Evolutionary conservation across 2,888 invertebrate species (phyloP).

Genomic region (Linnaemya tessellans): DNA sequence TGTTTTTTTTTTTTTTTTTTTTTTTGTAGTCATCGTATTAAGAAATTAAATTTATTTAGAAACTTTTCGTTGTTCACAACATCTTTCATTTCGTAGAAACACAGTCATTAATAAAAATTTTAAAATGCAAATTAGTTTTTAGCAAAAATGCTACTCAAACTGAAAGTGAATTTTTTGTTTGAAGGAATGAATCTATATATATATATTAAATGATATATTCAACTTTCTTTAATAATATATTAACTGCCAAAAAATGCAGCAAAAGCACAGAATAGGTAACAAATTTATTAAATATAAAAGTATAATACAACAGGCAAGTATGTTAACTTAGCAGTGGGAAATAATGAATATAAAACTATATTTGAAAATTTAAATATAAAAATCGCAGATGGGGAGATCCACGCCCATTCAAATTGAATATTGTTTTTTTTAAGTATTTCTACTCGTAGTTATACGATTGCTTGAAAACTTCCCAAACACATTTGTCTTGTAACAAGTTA

Average conservation of each 20-base stretch:
- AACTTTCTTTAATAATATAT: conserved; percentile 64
- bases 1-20: no score
- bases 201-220: conserved; percentile 20
- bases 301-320: no score
- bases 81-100: background rate
- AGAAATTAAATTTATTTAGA: background rate
- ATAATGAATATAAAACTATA: no score
- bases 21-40: background rate
- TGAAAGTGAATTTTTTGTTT: conserved; percentile 45
- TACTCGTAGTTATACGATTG: no score
- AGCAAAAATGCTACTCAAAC: conserved; percentile 32
- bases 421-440: no score
- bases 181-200: conserved; percentile 49
- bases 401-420: no score
- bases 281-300: no score
- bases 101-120: background rate
- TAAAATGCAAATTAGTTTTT: conserved; percentile 9
- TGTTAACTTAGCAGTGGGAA: no score
- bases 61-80: background rate
- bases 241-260: conserved; percentile 58
- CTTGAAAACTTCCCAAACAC: no score
- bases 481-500: no score
- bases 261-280: conserved; percentile 60
- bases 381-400: no score
- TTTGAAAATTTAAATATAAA: no score